phyloP scores from a whole-genome alignment of 2,113 vertebrate species.

The Oncorhynchus nerka region DNA sequence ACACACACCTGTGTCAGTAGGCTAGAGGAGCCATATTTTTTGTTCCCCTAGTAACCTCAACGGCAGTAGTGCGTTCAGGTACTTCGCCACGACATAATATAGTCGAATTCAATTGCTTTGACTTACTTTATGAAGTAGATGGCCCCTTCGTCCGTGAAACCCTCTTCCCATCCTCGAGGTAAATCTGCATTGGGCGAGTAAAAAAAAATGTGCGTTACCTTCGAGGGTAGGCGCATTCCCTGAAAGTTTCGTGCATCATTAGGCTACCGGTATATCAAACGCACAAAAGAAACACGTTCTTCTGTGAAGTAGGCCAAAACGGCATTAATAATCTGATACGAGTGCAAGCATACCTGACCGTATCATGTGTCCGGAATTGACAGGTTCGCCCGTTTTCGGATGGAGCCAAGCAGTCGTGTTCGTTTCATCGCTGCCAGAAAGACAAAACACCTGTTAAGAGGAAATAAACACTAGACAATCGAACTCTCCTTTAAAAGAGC shows the following conservation, averaged over 20 bases:
- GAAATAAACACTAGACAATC: slow-evolving; percentile 17
- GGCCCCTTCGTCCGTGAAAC: slow-evolving; percentile 87
- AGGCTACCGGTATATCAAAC: neutral
- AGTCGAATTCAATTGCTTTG: neutral
- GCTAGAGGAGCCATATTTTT: slow-evolving; percentile 24
- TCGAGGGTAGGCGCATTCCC: neutral
- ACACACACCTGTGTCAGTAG: slow-evolving; percentile 1
- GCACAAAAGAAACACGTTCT: neutral
- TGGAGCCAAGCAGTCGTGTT: slow-evolving; percentile 88
- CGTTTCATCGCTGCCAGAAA: slow-evolving; percentile 79
- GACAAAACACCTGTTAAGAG: slow-evolving; percentile 73
- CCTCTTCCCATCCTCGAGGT: slow-evolving; percentile 91
- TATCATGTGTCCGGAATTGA: slow-evolving; percentile 95
- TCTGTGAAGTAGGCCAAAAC: no score
- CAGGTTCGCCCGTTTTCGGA: slow-evolving; percentile 86
- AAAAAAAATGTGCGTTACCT: neutral
- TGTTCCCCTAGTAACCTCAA: slow-evolving; percentile 12
- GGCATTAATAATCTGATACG: neutral
- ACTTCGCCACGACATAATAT: neutral
- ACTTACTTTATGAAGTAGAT: slow-evolving; percentile 96
- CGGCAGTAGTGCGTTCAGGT: slow-evolving; percentile 7
- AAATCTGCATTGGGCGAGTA: slow-evolving; percentile 75
- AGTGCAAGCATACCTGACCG: slow-evolving; percentile 81
- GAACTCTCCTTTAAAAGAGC: slow-evolving; percentile 38
- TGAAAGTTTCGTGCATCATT: slow-evolving; percentile 31